Evolutionary conservation across 30 jellyfish, hydroid and myxozoan genomes (phyloP), one percentile per base, ranked within the genome.

Genomic region (Clytia hemisphaerica): DNA sequence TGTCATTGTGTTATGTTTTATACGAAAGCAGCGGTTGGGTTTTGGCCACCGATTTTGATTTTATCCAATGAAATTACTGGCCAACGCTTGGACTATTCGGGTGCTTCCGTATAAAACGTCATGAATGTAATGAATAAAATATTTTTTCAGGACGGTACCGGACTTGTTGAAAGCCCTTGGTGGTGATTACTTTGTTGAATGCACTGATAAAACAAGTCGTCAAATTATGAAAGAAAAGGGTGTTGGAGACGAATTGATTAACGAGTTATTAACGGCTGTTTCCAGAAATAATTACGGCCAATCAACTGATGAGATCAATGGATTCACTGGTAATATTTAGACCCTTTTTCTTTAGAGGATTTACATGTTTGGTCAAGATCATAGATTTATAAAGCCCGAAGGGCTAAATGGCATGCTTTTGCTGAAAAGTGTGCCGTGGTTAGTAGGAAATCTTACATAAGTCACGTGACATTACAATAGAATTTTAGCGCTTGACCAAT

Each of bases 271-370:
- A 3, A 73, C 84, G 22, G 96, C 92, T 22, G 94, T 76, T 24
- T 34, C 87, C 12, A 45, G 96, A 48, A 35, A 67, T 62, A 87
- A 87, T 54, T 87, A 87, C 50, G 96, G 94, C 24, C 96, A 87
- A 61, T 92, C 74, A 26, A 51, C 67, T 70, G n/a, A n/a, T n/a
- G 61, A 48, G n/a, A 72, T 87, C 25, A 87, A 70, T 67, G 96
- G 83, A 30, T 79, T 87, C 49, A 76, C 94, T 0, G 94, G 96
- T 87, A 71, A 1, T 16, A 4, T 40, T 25, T 45, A 24, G 38
- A 29, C 4, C 16, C 21, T 27, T 45, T 26, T 32, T 53, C 34
- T 22, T 2, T 0, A 32, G 24, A 9, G 28, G 2, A 63, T 18
- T 63, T 3, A 24, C 37, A 53, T 53, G 15, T 53, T 53, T 53